Evolutionary conservation across 37 sponge, comb jelly and placozoan genomes (phyloP), one percentile per base, ranked within the genome.

Genomic region (Aphrocallistes beatrix): DNA sequence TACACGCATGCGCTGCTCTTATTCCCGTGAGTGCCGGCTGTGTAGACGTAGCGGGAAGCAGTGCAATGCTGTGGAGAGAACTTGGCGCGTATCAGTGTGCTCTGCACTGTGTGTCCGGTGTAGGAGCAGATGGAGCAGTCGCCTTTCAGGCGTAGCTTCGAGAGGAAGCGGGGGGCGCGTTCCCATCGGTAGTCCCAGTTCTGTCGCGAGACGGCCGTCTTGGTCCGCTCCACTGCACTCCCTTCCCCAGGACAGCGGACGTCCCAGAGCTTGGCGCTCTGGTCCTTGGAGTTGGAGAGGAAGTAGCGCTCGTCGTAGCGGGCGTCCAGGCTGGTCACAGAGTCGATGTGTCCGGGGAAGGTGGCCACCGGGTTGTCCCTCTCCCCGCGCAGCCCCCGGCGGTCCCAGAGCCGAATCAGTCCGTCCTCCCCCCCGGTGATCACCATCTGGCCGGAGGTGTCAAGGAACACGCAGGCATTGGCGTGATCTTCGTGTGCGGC

Each of bases 241-340:
- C 60, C 92, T n/a, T 87, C 86, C 30, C 36, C 37, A 3, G 38
- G 36, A 23, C 90, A 89, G 40, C 97, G 85, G 34, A 90, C 37
- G 82, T 96, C 97, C 97, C 97, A 96, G 83, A 96, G 82, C 60
- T 96, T 96, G 36, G 92, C 89, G 32, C 90, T 83, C 85, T 96
- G 97, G 60, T 96, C 97, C 84, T 96, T 96, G 51, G 90, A 90
- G 88, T 96, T 96, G 37, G 94, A 91, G 51, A 96, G 89, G 36
- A 96, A 82, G 83, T 93, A 88, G 1, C 92, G 83, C 23, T 85
- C 86, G 45, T 93, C 94, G 13, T 89, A 91, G 88, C 91, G 51
- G 23, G 93, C 37, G 40, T 96, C 97, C 19, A 92, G 86, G 85
- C 38, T 91, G 0, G 94, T 96, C 38, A 96, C 88, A 0, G 94